Conservation (phyloP, 2,797 vertebrate genomes). For the Crocodylus rhombifer region DNA sequence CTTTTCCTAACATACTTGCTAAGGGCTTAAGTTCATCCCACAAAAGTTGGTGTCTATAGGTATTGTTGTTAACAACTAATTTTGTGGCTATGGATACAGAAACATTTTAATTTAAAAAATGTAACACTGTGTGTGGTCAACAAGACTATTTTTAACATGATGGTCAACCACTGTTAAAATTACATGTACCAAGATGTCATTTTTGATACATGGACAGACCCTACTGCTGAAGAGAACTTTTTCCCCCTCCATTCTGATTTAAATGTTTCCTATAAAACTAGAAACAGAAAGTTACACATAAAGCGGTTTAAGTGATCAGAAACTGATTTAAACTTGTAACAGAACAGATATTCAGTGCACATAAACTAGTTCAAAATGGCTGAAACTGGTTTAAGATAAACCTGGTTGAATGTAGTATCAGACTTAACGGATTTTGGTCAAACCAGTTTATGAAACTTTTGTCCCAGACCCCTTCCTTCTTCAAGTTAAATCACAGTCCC, state of each 20-base stretch:
- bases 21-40: background rate
- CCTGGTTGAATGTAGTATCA: too few relatives aligned
- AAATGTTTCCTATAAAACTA: background rate
- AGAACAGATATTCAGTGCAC: conserved; percentile 6
- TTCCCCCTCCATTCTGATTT: background rate
- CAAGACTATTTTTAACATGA: conserved; percentile 65
- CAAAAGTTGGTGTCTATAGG: background rate
- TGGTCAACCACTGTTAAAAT: conserved; percentile 62
- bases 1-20: background rate
- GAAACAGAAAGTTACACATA: background rate
- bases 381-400: too few relatives aligned
- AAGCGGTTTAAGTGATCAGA: too few relatives aligned
- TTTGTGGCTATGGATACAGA: background rate
- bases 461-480: too few relatives aligned
- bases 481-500: too few relatives aligned
- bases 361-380: too few relatives aligned
- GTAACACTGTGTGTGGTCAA: conserved; percentile 33
- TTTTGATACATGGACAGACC: conserved; percentile 1
- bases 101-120: conserved; percentile 25
- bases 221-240: background rate
- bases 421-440: too few relatives aligned
- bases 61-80: conserved; percentile 5
- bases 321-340: background rate
- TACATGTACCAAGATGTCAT: conserved; percentile 18
- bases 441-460: too few relatives aligned